Base-by-base conservation (phyloP, 2,888 invertebrate genomes). In the Dione juno region DNA sequence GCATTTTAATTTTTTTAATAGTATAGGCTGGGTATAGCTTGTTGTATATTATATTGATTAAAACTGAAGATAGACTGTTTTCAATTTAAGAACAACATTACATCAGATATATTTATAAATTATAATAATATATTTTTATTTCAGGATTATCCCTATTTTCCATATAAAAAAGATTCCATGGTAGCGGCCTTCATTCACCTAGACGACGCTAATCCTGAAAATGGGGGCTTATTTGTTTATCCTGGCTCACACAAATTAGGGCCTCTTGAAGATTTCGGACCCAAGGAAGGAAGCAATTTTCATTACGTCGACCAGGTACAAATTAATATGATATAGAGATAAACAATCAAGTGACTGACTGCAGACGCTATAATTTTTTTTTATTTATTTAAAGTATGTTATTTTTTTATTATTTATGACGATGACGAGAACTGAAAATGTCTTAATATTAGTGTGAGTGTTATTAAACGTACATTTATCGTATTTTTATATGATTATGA, bases 91-190 rank as follows among this genome's bases (percentile, higher is more conserved):
- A n/a, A 35, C 0, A n/a, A 28, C 7, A 43, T 61, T 6, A n/a
- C 9, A 28, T 19, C 0, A 40, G 10, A 40, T 40, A 6, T 16
- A 16, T 37, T n/a, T 40, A 0, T 7, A 1, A 40, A 16, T 0
- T 40, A 40, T 7, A 19, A 16, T 2, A 10, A n/a, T 50, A 10
- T 28, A 16, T 37, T 50, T 13, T 16, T 41, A 35, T 58, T 73
- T 7, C 84, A 94, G 92, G 95, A 95, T 72, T 95, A 95, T 76
- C 94, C 90, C 63, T 95, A 95, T 76, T 95, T 95, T 77, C 95
- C 95, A 0, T 94, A 90, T 78, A 88, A 94, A 76, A 93, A 94
- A 1, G 90, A 94, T 78, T 90, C 94, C 0, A 93, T 94, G 93
- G 86, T 94, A 13, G 95, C 95, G 1, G 94, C 94, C 0, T 94